Evolutionary conservation across 2,113 vertebrate genomes (phyloP).

Genomic region (Agapornis roseicollis): DNA sequence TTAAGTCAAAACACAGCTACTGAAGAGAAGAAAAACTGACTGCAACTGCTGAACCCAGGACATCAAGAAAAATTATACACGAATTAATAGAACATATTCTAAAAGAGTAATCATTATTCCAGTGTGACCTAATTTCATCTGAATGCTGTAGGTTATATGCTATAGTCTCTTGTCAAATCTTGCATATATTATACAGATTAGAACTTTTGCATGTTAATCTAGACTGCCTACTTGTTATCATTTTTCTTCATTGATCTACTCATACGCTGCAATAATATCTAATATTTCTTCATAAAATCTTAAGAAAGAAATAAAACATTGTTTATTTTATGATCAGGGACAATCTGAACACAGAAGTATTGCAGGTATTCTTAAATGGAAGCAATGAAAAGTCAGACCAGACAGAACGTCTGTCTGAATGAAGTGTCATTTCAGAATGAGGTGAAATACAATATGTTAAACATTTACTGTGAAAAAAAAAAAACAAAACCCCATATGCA

Average conservation of each 20-base stretch:
- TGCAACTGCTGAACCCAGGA: no score
- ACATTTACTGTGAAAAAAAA: background rate
- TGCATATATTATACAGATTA: background rate
- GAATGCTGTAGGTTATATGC: background rate
- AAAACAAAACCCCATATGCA: fast-evolving
- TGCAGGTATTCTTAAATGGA: background rate
- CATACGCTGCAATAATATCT: background rate
- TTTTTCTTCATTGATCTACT: background rate
- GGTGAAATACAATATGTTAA: background rate
- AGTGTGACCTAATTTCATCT: background rate
- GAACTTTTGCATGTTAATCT: background rate
- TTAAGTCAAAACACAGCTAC: no score
- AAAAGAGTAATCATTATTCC: background rate
- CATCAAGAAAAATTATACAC: background rate
- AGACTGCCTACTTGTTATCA: background rate
- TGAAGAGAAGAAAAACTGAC: no score
- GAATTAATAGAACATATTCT: background rate
- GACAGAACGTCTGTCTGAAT: background rate
- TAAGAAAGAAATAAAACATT: background rate
- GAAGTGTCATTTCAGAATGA: background rate
- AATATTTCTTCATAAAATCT: background rate
- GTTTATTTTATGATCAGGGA: background rate
- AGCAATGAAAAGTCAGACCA: background rate
- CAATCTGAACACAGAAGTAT: background rate
- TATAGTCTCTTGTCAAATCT: background rate